These are phyloP conservation scores for Elephantulus edwardii DNA, from an alignment of 2,113 vertebrate genomes.

Conservation along the genomic window DNA sequence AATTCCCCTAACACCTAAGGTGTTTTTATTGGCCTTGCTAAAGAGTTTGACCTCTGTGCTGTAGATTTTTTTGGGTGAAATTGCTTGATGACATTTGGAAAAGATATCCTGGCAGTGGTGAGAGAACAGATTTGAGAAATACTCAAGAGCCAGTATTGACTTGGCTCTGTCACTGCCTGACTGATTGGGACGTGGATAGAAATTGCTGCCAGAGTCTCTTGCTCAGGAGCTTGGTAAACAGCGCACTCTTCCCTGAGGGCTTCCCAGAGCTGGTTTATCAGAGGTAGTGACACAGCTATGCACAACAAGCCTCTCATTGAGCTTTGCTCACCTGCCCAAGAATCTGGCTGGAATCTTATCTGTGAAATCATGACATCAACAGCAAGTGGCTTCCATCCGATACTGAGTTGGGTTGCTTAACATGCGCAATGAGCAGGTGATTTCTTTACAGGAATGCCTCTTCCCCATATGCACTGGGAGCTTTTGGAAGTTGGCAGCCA, in stretches of 20 bases:
- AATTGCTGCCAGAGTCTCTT: no score
- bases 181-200: background rate
- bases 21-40: background rate
- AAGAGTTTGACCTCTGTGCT: background rate
- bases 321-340: background rate
- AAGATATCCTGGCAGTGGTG: background rate
- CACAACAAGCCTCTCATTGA: rapidly evolving
- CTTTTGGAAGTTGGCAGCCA: background rate
- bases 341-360: background rate
- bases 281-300: rapidly evolving
- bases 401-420: background rate
- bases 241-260: background rate
- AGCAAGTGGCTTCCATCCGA: background rate
- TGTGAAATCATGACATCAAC: background rate
- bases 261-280: background rate
- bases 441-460: background rate
- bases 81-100: background rate
- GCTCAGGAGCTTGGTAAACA: background rate
- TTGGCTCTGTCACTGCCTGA: background rate
- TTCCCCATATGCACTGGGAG: background rate
- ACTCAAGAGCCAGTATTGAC: background rate
- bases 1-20: no score
- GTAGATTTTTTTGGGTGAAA: background rate
- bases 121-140: background rate
- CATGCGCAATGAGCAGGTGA: background rate